Conservation (phyloP, 2,888 invertebrate genomes). For the Rhodophaea formosa region DNA sequence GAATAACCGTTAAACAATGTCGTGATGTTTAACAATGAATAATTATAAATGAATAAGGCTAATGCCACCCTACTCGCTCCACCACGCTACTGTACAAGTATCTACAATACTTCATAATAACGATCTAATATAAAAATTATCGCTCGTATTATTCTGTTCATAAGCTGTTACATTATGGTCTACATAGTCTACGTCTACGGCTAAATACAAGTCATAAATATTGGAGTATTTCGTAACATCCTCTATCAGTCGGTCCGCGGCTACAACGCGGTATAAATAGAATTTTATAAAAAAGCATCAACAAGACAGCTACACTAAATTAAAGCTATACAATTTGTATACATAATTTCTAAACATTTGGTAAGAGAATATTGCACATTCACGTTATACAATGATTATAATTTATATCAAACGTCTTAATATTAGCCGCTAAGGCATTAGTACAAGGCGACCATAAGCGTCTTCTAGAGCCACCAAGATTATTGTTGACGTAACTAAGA, state of each 20-base stretch:
- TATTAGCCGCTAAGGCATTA: slow-evolving; percentile 60
- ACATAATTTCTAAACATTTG: slow-evolving; percentile 76
- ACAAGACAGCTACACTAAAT: slow-evolving; percentile 78
- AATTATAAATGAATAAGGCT: slow-evolving; percentile 26
- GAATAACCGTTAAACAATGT: neutral
- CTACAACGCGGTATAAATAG: slow-evolving; percentile 75
- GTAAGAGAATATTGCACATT: slow-evolving; percentile 78
- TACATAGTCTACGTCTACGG: slow-evolving; percentile 57
- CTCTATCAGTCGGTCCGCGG: slow-evolving; percentile 74
- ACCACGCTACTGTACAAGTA: slow-evolving; percentile 44
- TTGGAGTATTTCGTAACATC: slow-evolving; percentile 73
- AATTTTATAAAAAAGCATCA: slow-evolving; percentile 79
- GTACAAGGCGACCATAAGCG: slow-evolving; percentile 62
- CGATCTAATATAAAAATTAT: slow-evolving; percentile 74
- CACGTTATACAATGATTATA: slow-evolving; percentile 54
- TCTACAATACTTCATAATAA: slow-evolving; percentile 50
- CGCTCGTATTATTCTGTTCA: slow-evolving; percentile 60
- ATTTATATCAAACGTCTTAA: slow-evolving; percentile 44
- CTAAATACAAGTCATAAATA: slow-evolving; percentile 71
- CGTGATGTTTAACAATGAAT: neutral
- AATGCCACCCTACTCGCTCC: slow-evolving; percentile 35
- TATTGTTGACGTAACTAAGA: neutral
- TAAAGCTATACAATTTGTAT: slow-evolving; percentile 79
- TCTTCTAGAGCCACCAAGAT: slow-evolving; percentile 45
- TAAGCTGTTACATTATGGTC: slow-evolving; percentile 62